Conservation (phyloP, 2,113 vertebrate species). For the Hippotragus niger region DNA sequence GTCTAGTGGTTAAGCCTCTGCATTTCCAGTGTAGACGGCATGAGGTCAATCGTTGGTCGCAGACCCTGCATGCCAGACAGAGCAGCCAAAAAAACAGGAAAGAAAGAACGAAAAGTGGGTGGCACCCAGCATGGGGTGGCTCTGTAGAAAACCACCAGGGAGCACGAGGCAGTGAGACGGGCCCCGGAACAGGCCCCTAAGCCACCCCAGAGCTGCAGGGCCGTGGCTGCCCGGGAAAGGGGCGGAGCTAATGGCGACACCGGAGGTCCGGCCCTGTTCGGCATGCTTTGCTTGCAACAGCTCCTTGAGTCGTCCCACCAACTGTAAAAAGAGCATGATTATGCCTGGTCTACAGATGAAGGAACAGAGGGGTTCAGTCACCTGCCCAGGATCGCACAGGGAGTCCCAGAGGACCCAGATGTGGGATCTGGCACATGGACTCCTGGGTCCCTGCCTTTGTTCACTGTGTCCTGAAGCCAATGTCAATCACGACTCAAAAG, state of each 20-base stretch:
- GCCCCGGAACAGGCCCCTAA: not conserved
- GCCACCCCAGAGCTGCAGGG: not conserved
- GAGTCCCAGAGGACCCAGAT: not conserved
- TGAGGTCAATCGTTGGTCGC: not conserved
- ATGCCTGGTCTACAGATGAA: not conserved
- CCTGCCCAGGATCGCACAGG: not conserved
- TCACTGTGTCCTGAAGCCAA: not conserved
- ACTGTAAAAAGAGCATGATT: not conserved
- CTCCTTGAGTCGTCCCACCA: not conserved
- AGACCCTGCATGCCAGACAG: accelerated
- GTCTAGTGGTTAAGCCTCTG: not conserved
- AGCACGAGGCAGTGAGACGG: not conserved
- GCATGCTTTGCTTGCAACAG: not conserved
- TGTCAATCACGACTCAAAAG: constrained; percentile 4
- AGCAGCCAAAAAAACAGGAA: not conserved
- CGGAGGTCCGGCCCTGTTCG: not conserved
- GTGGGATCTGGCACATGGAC: not conserved
- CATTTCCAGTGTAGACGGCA: not conserved
- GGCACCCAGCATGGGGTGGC: not conserved
- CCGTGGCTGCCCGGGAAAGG: not conserved
- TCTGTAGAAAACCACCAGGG: not conserved
- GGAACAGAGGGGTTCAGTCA: not conserved
- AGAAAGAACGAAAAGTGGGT: not conserved
- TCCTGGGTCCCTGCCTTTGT: not conserved
- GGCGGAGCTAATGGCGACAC: not conserved